Base-by-base conservation (phyloP, 92 coral and sea anemone species). In the Siderastrea siderea region DNA sequence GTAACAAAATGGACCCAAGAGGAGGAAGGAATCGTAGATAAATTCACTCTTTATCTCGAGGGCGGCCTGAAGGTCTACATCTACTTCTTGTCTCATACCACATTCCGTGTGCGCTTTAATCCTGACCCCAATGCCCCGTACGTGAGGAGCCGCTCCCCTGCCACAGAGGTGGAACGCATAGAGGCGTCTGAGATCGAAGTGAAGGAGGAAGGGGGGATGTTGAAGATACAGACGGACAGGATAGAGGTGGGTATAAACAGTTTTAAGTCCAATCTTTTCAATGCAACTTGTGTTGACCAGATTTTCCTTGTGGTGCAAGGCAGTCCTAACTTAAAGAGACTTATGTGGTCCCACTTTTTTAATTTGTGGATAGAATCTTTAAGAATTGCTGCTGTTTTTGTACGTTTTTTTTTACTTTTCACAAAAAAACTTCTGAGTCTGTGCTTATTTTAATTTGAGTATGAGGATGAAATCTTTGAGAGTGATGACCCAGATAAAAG, bases 101-200 rank as follows among this genome's bases (percentile, higher is more conserved):
- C 81, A 19, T 91, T 93, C 80, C 75, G 96, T 16, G 96, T 93
- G 19, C 96, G 96, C 60, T 93, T 93, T 77, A 93, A 93, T 47
- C 96, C 96, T 11, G 89, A 91, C 75, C 87, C 81, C 3, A 57
- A 67, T 26, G 94, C 94, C 46, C 90, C 94, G 26, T 91, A 91
- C 60, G 92, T 87, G 3, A 84, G 84, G 47, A 93, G 65, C 77
- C 94, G 94, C 43, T 93, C 96, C n/a, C 96, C 96, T 2, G 96
- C 96, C 6, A 93, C 96, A 8, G 86, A 78, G 72, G 86, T 83
- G 43, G 96, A 93, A 62, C 92, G 92, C 53, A 93, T 93, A 81
- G 96, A 93, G 69, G 92, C 90, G 7, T 76, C 58, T 16, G 86
- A 91, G 7, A 58, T 91, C 19, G 69, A 72, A 46, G 92, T 88